Conservation (phyloP, 2,888 invertebrate species). For the Acanthosepion pharaonis region DNA sequence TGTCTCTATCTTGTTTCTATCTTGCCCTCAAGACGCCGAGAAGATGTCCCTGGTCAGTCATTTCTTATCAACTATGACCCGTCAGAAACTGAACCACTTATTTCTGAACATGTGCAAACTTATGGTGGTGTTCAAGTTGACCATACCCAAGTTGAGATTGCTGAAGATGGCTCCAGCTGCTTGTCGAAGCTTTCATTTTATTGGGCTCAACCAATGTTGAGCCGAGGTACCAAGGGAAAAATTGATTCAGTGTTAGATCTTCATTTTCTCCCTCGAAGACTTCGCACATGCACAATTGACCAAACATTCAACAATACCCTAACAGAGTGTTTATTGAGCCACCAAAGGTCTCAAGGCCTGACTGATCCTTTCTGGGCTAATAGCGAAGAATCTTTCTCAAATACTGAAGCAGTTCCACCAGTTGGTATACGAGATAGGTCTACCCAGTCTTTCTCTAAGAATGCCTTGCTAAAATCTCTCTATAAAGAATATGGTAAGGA, state of each 20-base stretch:
- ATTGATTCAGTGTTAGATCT: slow-evolving; percentile 77
- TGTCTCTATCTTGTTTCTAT: slow-evolving; percentile 82
- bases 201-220: slow-evolving; percentile 90
- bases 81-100: slow-evolving; percentile 59
- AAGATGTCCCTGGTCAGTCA: slow-evolving; percentile 53
- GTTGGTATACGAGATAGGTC: slow-evolving; percentile 44
- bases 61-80: slow-evolving; percentile 57
- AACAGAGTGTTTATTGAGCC: slow-evolving; percentile 47
- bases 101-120: slow-evolving; percentile 52
- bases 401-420: background rate
- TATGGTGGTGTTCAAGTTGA: slow-evolving; percentile 51
- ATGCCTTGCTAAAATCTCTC: slow-evolving; percentile 62
- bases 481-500: slow-evolving; percentile 70
- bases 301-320: slow-evolving; percentile 60
- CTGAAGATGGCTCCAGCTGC: slow-evolving; percentile 83
- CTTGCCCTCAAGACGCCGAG: slow-evolving; percentile 77
- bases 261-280: slow-evolving; percentile 66
- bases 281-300: slow-evolving; percentile 64
- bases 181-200: slow-evolving; percentile 86
- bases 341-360: background rate
- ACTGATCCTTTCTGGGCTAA: slow-evolving; percentile 43
- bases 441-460: slow-evolving; percentile 40
- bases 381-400: slow-evolving; percentile 34
- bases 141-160: slow-evolving; percentile 51
- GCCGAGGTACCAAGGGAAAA: slow-evolving; percentile 73